Conservation (phyloP, 2,888 invertebrate genomes). For the Pristionchus exspectatus region DNA sequence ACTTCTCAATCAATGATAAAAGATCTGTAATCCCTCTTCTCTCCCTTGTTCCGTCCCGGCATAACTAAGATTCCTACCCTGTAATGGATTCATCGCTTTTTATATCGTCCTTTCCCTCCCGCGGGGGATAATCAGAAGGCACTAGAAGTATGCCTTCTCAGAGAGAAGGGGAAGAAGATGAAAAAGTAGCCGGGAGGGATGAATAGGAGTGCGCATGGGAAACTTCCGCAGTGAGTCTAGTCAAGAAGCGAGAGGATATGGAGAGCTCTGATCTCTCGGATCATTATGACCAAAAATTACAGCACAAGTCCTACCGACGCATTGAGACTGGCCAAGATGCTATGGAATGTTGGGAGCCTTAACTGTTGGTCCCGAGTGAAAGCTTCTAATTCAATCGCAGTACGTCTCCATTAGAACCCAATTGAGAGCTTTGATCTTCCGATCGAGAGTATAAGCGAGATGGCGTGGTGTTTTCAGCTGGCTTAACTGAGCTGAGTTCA, state of each 20-base stretch:
- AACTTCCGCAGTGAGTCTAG: slow-evolving; percentile 26
- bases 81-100: not conserved
- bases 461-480: slow-evolving; percentile 2
- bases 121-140: slow-evolving; percentile 6
- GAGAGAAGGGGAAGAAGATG: slow-evolving; percentile 21
- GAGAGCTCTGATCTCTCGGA: not conserved
- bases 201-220: slow-evolving; percentile 24
- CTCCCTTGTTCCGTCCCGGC: too few relatives aligned
- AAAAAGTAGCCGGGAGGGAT: slow-evolving; percentile 14
- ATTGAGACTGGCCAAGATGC: too few relatives aligned
- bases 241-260: not conserved
- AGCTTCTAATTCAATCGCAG: too few relatives aligned
- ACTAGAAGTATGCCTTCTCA: slow-evolving; percentile 13
- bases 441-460: not conserved
- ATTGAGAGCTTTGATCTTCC: not conserved
- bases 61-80: not conserved
- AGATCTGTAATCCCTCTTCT: too few relatives aligned
- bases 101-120: not conserved
- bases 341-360: too few relatives aligned
- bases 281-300: not conserved
- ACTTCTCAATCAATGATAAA: too few relatives aligned
- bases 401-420: too few relatives aligned
- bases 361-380: too few relatives aligned
- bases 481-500: not conserved
- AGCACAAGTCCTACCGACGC: not conserved